Evolutionary conservation across 2,113 vertebrate species (phyloP), one percentile per base, ranked within the genome.

Genomic region (Prunella fulvescens): DNA sequence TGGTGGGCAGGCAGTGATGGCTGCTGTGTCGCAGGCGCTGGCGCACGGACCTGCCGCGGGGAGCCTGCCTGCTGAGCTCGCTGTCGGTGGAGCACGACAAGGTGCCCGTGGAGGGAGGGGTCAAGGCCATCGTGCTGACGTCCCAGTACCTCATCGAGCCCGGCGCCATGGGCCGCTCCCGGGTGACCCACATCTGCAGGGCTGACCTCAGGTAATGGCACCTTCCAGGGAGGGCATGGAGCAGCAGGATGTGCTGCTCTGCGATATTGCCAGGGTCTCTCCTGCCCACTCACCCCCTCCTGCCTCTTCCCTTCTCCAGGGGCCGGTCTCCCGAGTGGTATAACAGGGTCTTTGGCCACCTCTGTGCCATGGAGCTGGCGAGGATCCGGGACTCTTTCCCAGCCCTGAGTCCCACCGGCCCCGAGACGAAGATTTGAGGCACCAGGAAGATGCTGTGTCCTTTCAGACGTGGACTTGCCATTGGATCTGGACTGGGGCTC

Each of bases 251-350:
- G 3, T 15, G 51, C 64, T 58, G 37, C 45, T 77, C 18, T 5
- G 0, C 23, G 44, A 7, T 1, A 4, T 1, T 37, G 42, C 40
- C n/a, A 3, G 6, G 12, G 18, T 9, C 45, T 37, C 28, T 39
- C 15, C 26, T 61, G 37, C 56, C 14, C 0, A 0, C 94, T 97
- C 40, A 96, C 15, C 4, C 13, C 11, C 33, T 39, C 40, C 65
- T 65, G 29, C 26, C 39, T 83, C 42, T 88, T 96, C 10, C 40
- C 42, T 25, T 94, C 90, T 71, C 29, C 87, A 99, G 98, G 94
- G 98, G 98, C 44, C 98, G 98, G n/a, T 98, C 98, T 96, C 98
- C 98, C 2, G 98, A 99, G 81, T 99, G 98, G 98, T 99, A 99
- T 97, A 98, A 98, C 96, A 99, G 98, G 81, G 98, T 98, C 58